Conservation (phyloP, 2,797 vertebrate genomes). For the Coranthus polyacanthus region DNA sequence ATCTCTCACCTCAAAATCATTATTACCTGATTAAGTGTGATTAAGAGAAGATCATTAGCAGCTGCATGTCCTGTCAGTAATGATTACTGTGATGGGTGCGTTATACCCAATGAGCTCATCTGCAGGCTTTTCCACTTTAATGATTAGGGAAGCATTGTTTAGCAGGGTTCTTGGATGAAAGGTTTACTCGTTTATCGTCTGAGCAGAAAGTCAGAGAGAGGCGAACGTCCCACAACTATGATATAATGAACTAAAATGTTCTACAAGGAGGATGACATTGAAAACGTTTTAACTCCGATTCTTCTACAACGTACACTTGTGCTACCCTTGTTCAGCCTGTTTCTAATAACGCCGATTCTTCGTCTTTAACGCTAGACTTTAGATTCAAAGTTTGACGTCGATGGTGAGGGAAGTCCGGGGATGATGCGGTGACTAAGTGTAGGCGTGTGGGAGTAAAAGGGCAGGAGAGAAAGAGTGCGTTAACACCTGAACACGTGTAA, state of each 20-base stretch:
- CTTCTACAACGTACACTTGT: conserved; percentile 35
- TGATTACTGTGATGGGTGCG: conserved; percentile 83
- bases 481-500: no score
- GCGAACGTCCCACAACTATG: conserved; percentile 56
- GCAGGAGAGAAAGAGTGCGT: no score
- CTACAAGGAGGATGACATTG: conserved; percentile 68
- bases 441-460: conserved; percentile 2
- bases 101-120: conserved; percentile 74
- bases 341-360: conserved; percentile 17
- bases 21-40: conserved; percentile 89
- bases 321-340: conserved; percentile 47
- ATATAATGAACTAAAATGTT: conserved; percentile 64
- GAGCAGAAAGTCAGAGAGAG: conserved; percentile 65
- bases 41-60: conserved; percentile 90
- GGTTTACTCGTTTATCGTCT: conserved; percentile 54
- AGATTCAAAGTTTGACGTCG: no score
- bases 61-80: conserved; percentile 89
- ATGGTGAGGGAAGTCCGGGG: neutral
- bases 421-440: neutral
- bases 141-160: conserved; percentile 82
- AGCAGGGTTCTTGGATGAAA: conserved; percentile 59
- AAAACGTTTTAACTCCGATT: conserved; percentile 58
- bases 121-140: conserved; percentile 65
- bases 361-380: no score
- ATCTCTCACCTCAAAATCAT: conserved; percentile 85